phyloP scores from a whole-genome alignment of 2,888 invertebrate species.

The Patella pellucida region DNA sequence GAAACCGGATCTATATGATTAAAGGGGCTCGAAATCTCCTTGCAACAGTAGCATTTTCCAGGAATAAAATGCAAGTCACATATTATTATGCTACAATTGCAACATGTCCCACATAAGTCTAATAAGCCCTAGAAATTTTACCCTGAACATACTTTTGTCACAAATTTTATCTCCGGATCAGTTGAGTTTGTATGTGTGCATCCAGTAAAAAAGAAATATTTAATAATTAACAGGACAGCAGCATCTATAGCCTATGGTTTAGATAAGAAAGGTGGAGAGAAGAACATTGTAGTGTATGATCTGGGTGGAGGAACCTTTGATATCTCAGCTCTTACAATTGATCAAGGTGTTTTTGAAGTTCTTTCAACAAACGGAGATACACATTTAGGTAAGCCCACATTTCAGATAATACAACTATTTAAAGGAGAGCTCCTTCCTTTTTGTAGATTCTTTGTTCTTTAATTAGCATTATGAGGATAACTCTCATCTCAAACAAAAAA shows the following conservation, averaged over 20 bases:
- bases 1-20: too few species aligned
- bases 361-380: conserved; percentile 92
- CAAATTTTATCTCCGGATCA: too few species aligned
- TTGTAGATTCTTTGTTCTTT: neutral
- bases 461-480: neutral
- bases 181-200: too few species aligned
- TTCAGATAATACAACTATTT: neutral
- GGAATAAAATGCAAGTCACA: too few species aligned
- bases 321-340: conserved; percentile 96
- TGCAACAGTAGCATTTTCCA: too few species aligned
- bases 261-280: conserved; percentile 96
- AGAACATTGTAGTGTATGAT: conserved; percentile 98
- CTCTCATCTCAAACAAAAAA: neutral
- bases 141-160: too few species aligned
- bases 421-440: neutral
- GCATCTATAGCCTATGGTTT: conserved; percentile 97
- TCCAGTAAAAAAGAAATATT: too few species aligned
- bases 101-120: too few species aligned
- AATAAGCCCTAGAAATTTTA: too few species aligned
- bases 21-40: too few species aligned
- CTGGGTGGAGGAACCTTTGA: conserved; percentile 99
- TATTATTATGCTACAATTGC: too few species aligned
- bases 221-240: conserved; percentile 77
- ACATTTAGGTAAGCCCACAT: conserved; percentile 79
- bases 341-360: conserved; percentile 96